Evolutionary conservation across 2,113 vertebrate genomes (phyloP).

Genomic region (Oreochromis spilurus): DNA sequence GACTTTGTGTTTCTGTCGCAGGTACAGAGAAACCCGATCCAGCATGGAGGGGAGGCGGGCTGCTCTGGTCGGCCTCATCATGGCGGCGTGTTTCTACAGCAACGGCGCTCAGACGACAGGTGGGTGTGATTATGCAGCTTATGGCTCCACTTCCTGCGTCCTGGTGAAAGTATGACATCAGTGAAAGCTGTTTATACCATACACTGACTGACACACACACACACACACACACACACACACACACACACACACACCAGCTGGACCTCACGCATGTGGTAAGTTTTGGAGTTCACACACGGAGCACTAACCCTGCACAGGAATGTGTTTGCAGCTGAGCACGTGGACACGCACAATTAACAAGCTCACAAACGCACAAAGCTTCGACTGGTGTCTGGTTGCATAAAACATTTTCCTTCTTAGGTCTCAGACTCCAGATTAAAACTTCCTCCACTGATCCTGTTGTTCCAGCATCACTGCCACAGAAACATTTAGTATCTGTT

Average conservation of each 20-base stretch:
- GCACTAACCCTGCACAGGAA: slow-evolving; percentile 10
- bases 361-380: background rate
- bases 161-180: background rate
- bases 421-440: background rate
- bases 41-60: slow-evolving; percentile 34
- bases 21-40: slow-evolving; percentile 18
- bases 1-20: slow-evolving; percentile 16
- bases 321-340: background rate
- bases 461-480: background rate
- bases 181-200: background rate
- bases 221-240: background rate
- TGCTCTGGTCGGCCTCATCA: slow-evolving; percentile 36
- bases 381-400: background rate
- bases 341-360: background rate
- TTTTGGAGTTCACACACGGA: background rate
- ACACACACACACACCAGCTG: background rate
- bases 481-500: background rate
- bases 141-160: slow-evolving; percentile 10
- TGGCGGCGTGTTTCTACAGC: slow-evolving; percentile 26
- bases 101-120: slow-evolving; percentile 38
- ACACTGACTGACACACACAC: background rate
- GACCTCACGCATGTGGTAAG: background rate
- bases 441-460: background rate
- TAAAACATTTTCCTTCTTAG: background rate
- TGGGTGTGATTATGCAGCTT: slow-evolving; percentile 31